Evolutionary conservation across 2,888 invertebrate genomes (phyloP).

Genomic region (Mimachlamys varia): DNA sequence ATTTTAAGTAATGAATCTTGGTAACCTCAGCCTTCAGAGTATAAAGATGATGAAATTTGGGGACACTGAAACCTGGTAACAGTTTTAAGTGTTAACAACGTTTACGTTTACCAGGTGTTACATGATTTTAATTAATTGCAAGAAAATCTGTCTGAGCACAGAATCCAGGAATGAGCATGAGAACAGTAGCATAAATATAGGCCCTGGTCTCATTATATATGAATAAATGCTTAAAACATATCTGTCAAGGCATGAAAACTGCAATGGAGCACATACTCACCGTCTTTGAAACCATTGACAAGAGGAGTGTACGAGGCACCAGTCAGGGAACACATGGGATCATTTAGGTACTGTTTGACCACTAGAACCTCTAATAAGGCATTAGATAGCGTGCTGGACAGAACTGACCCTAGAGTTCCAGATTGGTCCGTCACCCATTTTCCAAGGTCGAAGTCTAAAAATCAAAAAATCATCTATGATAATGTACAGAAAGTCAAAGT

Average conservation of each 20-base stretch:
- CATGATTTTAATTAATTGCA: no score
- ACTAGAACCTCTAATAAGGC: slow-evolving; percentile 40
- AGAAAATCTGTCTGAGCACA: no score
- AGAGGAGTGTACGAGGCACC: neutral
- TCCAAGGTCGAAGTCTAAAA: neutral
- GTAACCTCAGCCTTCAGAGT: no score
- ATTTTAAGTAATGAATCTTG: no score
- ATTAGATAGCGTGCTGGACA: slow-evolving; percentile 36
- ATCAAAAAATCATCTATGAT: neutral
- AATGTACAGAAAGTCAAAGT: no score
- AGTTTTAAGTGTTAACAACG: no score
- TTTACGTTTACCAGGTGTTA: no score
- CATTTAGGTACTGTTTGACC: slow-evolving; percentile 42
- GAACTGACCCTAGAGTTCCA: neutral
- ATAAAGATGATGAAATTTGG: no score
- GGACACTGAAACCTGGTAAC: no score
- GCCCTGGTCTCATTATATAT: no score
- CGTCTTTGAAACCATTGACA: slow-evolving; percentile 44
- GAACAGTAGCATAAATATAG: neutral
- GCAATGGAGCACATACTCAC: slow-evolving; percentile 39
- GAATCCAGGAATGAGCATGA: neutral
- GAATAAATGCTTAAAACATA: no score
- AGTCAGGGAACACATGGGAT: slow-evolving; percentile 42
- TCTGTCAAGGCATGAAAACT: no score
- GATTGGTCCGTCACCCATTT: neutral